phyloP scores from a whole-genome alignment of 2,888 invertebrate genomes.

The Meiosimyza platycephala region DNA sequence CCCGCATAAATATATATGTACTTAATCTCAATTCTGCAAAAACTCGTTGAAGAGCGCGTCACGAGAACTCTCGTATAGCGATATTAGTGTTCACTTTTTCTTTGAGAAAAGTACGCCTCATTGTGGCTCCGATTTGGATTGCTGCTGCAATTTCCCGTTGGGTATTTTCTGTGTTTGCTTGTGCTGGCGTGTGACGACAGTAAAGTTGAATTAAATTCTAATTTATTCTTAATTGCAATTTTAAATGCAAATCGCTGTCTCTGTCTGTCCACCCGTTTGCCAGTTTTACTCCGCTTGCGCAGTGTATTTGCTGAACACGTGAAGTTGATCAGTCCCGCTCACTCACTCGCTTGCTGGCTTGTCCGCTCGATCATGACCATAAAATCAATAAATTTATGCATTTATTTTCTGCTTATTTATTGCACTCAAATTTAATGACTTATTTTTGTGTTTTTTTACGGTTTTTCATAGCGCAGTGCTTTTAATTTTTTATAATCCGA shows the following conservation, averaged over 20 bases:
- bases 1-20: too few species aligned
- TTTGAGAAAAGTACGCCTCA: too few species aligned
- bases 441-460: conserved; percentile 51
- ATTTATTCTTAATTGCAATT: conserved; percentile 43
- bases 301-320: not conserved
- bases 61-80: too few species aligned
- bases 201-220: conserved; percentile 38
- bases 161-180: too few species aligned
- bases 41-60: too few species aligned
- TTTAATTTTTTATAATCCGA: conserved; percentile 28
- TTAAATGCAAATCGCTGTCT: conserved; percentile 44
- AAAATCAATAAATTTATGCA: conserved; percentile 51
- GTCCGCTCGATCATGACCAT: not conserved
- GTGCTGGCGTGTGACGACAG: conserved; percentile 31
- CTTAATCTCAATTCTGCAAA: too few species aligned
- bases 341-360: not conserved
- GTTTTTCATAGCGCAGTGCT: not conserved
- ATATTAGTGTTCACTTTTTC: too few species aligned
- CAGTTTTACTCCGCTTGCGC: not conserved
- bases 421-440: conserved; percentile 60
- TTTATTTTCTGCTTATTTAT: conserved; percentile 55
- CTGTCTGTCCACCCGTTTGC: conserved; percentile 4
- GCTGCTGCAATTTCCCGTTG: too few species aligned
- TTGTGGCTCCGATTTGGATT: too few species aligned
- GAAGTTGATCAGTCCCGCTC: conserved; percentile 1